These are phyloP conservation scores for Erpornis zantholeuca DNA, from an alignment of 2,113 vertebrate genomes.

Conservation along the genomic window DNA sequence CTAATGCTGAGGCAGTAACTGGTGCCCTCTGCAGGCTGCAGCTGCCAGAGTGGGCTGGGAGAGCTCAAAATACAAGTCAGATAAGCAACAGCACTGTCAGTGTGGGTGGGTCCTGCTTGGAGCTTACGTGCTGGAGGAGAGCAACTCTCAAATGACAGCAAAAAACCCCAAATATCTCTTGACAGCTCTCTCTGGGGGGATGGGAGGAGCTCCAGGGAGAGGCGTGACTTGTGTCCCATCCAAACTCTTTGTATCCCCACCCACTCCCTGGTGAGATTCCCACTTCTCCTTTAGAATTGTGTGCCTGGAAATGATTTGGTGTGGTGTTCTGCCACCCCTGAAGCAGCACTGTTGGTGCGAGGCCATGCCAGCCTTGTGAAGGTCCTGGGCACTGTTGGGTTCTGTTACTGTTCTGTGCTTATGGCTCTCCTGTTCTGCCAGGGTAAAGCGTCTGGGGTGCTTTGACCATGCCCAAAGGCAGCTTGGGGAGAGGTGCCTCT, in stretches of 20 bases:
- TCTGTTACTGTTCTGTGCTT: background rate
- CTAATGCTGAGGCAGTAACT: background rate
- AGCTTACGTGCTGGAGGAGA: background rate
- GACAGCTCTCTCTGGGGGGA: background rate
- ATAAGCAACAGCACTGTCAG: background rate
- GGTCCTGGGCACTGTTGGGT: background rate
- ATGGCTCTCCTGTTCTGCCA: slow-evolving; percentile 31
- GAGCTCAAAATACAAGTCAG: background rate
- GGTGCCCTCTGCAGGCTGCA: slow-evolving; percentile 54
- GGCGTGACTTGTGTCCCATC: background rate
- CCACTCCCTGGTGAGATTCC: background rate
- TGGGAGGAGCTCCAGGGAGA: background rate
- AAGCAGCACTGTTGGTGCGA: background rate
- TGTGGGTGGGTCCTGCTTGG: background rate
- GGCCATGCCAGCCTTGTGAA: background rate
- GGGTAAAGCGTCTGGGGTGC: slow-evolving; percentile 92
- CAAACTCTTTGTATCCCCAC: background rate
- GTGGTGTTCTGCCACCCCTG: background rate
- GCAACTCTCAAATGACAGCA: background rate
- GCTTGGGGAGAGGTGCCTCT: slow-evolving; percentile 92
- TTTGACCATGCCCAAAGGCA: slow-evolving; percentile 97
- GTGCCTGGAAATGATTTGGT: background rate
- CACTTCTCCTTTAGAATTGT: background rate
- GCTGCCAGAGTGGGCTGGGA: background rate
- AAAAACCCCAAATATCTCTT: background rate